Percentiles rank a stretch among this genome's conserved stretches.
Conservation (phyloP, 1,140 invertebrate species). For the Temnothorax nylanderi region DNA sequence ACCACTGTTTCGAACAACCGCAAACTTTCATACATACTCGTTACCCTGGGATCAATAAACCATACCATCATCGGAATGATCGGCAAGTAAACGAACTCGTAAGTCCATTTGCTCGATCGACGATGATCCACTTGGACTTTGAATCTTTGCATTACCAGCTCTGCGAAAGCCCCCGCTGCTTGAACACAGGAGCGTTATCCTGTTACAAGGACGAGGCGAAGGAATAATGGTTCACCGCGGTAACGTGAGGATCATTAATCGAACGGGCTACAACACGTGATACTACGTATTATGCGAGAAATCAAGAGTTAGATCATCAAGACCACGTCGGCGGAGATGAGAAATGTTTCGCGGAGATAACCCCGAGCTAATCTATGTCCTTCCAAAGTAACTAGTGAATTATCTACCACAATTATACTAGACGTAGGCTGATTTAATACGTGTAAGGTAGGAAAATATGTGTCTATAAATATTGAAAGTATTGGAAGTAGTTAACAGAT, state of each 20-base stretch:
- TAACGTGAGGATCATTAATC: conserved; percentile 66
- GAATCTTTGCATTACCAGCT: conserved; percentile 33
- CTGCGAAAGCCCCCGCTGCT: background rate
- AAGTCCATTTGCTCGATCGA: conserved; percentile 52
- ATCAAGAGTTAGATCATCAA: conserved; percentile 56
- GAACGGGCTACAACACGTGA: conserved; percentile 52
- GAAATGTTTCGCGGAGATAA: conserved; percentile 47
- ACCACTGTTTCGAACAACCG: conserved; percentile 50
- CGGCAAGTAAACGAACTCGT: conserved; percentile 44
- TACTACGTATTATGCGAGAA: conserved; percentile 29
- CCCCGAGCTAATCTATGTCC: conserved; percentile 40
- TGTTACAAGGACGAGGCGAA: background rate
- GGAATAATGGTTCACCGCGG: conserved; percentile 61
- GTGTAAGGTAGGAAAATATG: too few relatives aligned
- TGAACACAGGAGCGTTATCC: conserved; percentile 16
- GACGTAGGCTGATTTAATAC: background rate
- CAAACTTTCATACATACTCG: conserved; percentile 34
- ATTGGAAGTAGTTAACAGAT: conserved; percentile 8
- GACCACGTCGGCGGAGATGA: conserved; percentile 52
- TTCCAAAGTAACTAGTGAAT: conserved; percentile 3
- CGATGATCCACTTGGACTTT: conserved; percentile 35
- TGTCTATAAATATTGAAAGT: too few relatives aligned
- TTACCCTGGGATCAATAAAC: conserved; percentile 64
- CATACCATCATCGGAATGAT: conserved; percentile 39
- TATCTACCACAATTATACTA: conserved; percentile 12